These are phyloP conservation scores for Sporophila hypoxantha DNA, from an alignment of 2,113 vertebrate species.

Conservation along the genomic window DNA sequence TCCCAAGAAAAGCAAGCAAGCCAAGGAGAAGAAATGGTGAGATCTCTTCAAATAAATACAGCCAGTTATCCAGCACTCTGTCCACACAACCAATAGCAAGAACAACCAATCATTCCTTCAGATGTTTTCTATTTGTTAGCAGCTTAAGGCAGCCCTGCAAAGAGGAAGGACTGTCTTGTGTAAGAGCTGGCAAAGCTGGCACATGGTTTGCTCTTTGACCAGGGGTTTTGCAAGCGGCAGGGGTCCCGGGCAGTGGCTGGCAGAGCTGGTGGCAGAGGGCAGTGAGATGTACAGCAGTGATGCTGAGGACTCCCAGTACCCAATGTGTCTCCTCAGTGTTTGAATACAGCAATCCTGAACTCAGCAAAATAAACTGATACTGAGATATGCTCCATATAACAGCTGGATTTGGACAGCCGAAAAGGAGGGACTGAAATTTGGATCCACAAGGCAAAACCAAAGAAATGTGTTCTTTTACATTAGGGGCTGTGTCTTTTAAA, in stretches of 20 bases:
- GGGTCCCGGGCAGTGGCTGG: background rate
- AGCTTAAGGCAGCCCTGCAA: background rate
- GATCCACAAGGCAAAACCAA: background rate
- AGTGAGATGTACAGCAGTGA: background rate
- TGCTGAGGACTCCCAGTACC: background rate
- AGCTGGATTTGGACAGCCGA: background rate
- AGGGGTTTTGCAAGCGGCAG: background rate
- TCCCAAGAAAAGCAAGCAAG: background rate
- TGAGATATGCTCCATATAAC: fast-evolving
- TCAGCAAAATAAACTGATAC: fast-evolving
- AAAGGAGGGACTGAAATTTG: background rate
- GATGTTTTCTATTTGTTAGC: background rate
- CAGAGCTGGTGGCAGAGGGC: background rate
- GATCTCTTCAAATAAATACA: background rate
- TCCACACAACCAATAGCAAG: background rate
- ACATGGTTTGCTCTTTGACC: background rate
- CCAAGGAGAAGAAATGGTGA: background rate
- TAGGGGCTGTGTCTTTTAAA: background rate
- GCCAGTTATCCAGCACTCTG: background rate
- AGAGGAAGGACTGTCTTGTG: background rate
- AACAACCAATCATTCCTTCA: background rate
- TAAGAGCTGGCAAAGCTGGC: background rate
- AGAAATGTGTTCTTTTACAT: background rate
- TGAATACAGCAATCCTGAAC: background rate
- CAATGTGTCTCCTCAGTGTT: background rate